phyloP scores from a whole-genome alignment of 2,888 invertebrate genomes.

The Pyrrhosoma nymphula region DNA sequence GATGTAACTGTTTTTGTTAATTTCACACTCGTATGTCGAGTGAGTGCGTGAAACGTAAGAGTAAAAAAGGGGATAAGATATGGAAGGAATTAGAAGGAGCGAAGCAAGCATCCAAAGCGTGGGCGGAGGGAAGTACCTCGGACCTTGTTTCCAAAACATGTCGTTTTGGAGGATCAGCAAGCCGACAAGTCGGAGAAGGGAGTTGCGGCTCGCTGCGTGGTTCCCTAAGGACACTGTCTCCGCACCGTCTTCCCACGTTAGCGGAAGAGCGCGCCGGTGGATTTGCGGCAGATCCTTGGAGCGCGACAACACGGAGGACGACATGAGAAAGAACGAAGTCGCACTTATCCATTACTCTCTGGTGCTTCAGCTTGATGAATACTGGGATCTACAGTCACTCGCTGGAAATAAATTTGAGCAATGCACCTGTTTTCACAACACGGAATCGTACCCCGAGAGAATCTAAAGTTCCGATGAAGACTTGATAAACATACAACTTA shows the following conservation, averaged over 20 bases:
- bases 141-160: conserved; percentile 36
- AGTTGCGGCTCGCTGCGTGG: not conserved
- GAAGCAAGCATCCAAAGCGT: not conserved
- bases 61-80: not conserved
- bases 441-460: not conserved
- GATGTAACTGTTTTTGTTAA: too few relatives aligned
- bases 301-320: not conserved
- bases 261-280: not conserved
- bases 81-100: not conserved
- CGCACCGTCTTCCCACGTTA: not conserved
- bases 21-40: too few relatives aligned
- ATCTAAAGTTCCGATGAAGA: too few relatives aligned
- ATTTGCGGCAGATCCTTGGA: not conserved
- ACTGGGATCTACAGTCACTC: not conserved
- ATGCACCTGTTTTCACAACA: not conserved
- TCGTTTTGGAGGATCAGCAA: not conserved
- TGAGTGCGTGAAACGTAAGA: not conserved
- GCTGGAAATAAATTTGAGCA: not conserved
- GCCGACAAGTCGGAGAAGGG: conserved; percentile 8
- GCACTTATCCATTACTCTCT: not conserved
- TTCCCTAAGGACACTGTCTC: not conserved
- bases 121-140: conserved; percentile 4
- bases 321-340: not conserved
- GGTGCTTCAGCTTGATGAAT: not conserved
- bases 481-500: too few relatives aligned